Conservation (phyloP, 2,113 vertebrate genomes). For the Hyperopisus bebe region DNA sequence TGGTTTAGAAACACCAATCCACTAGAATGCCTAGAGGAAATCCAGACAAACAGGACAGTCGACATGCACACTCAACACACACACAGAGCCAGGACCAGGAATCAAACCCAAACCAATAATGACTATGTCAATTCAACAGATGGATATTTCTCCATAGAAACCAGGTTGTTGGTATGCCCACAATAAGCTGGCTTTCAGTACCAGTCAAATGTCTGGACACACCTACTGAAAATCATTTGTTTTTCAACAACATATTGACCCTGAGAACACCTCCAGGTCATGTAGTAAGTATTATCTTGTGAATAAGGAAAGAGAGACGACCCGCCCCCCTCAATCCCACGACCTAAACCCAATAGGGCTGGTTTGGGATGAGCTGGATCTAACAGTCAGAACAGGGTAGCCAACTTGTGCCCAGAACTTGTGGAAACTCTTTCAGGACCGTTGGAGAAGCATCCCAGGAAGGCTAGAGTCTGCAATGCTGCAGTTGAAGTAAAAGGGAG, state of each 20-base stretch:
- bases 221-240: not conserved
- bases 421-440: not conserved
- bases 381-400: not conserved
- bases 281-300: not conserved
- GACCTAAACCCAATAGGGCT: not conserved
- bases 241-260: not conserved
- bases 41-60: not conserved
- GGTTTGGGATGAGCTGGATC: not conserved
- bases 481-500: not conserved
- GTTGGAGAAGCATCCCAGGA: not conserved
- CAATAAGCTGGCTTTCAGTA: not conserved
- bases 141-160: not conserved
- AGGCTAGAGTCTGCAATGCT: not conserved
- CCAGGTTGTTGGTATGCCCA: not conserved
- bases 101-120: not conserved
- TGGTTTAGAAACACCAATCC: not conserved
- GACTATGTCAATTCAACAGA: not conserved
- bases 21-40: not conserved
- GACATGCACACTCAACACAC: not conserved
- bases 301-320: not conserved
- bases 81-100: not conserved
- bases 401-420: too few species aligned
- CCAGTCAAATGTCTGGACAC: not conserved
- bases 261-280: not conserved
- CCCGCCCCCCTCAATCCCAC: not conserved